phyloP scores from a whole-genome alignment of 2,113 vertebrate species.

The Tragelaphus imberbis region DNA sequence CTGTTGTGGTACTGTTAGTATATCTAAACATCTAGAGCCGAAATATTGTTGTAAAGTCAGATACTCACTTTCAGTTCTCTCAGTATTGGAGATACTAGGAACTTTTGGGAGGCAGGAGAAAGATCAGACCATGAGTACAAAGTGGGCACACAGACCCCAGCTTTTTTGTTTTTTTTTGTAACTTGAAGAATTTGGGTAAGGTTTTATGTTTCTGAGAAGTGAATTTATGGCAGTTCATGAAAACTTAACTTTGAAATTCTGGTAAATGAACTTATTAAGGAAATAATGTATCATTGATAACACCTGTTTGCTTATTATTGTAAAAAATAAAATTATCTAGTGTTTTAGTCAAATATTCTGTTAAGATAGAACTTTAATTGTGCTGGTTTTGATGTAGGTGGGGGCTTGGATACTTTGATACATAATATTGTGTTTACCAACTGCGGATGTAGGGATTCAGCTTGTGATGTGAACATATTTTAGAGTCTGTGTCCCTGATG shows the following conservation, averaged over 20 bases:
- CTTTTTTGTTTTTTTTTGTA: background rate
- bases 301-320: background rate
- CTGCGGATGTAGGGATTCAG: background rate
- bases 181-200: background rate
- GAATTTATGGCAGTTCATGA: background rate
- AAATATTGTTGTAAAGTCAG: background rate
- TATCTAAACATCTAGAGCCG: background rate
- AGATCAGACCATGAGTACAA: background rate
- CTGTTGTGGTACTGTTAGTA: background rate
- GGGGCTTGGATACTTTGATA: background rate
- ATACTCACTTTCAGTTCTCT: background rate
- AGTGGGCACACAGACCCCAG: background rate
- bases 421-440: background rate
- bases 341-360: background rate
- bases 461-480: background rate
- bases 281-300: background rate
- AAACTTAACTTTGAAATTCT: background rate
- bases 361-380: background rate
- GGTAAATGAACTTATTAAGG: background rate
- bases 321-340: background rate
- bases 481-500: background rate
- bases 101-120: background rate
- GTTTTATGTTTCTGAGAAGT: background rate
- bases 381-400: background rate
- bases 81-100: background rate